Percentiles rank a stretch among this genome's conserved stretches.
phyloP scores from a whole-genome alignment of 2,797 vertebrate genomes.

The Hylomyscus alleni region DNA sequence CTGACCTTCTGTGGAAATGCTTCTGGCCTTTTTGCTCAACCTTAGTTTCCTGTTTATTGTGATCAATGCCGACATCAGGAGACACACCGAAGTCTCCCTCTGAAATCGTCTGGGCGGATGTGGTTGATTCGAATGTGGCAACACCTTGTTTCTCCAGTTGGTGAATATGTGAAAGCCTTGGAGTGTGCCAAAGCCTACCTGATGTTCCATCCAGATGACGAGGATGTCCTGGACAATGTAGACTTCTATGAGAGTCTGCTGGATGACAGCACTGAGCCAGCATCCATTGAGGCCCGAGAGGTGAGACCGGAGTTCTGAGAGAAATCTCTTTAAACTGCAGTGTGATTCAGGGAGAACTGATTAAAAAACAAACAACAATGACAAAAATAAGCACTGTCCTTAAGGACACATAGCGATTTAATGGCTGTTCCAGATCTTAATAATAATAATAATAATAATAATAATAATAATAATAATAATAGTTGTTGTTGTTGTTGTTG shows the following conservation, averaged over 20 bases:
- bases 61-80: background rate
- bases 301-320: conserved; percentile 86
- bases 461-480: too few species aligned
- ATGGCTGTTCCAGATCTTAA: background rate
- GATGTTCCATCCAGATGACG: conserved; percentile 94
- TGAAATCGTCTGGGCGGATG: background rate
- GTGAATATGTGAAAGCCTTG: conserved; percentile 91
- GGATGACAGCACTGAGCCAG: conserved; percentile 85
- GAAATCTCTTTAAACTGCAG: background rate
- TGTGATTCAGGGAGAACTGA: background rate
- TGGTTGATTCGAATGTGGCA: background rate
- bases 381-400: background rate
- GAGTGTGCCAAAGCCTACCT: conserved; percentile 94
- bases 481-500: too few species aligned
- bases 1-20: background rate
- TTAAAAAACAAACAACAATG: background rate
- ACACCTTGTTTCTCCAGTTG: conserved; percentile 87
- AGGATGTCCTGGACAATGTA: conserved; percentile 94
- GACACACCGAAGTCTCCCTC: background rate
- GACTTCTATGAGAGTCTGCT: conserved; percentile 92
- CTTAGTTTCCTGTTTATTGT: background rate
- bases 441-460: too few species aligned
- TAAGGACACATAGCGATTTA: background rate
- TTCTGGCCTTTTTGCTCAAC: background rate
- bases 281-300: conserved; percentile 90